A percentile compares a stretch with the other conserved stretches of the same genome.
Conservation (phyloP, 2,113 vertebrate species). For the Myiagra hebetior region DNA sequence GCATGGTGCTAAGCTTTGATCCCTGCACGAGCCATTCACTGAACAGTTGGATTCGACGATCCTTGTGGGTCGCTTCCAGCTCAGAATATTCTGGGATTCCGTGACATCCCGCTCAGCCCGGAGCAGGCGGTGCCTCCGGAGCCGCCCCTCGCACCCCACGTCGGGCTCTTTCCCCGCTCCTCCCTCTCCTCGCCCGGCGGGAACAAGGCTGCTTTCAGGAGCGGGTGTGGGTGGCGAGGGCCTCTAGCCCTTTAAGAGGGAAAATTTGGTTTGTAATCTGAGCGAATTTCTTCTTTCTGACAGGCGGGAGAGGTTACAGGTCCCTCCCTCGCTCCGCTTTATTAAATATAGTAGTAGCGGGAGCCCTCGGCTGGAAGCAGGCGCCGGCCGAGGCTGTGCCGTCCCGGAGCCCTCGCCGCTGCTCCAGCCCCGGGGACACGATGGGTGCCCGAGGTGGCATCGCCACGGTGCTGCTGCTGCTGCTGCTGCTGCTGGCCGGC, state of each 20-base stretch:
- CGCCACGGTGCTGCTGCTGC: neutral
- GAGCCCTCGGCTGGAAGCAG: neutral
- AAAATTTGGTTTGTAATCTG: conserved; percentile 40
- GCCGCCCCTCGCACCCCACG: neutral
- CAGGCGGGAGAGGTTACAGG: conserved; percentile 46
- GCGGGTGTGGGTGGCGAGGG: neutral
- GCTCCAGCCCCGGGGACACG: neutral
- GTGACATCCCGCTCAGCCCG: neutral
- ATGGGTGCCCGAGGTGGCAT: conserved; percentile 3
- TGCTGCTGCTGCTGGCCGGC: neutral
- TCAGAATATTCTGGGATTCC: neutral
- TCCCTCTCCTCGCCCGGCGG: neutral
- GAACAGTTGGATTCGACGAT: neutral
- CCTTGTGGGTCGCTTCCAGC: neutral
- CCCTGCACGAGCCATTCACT: neutral
- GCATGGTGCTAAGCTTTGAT: neutral
- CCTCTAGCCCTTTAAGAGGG: conserved; percentile 62
- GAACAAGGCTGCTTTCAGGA: conserved; percentile 42
- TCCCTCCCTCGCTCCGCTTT: conserved; percentile 63
- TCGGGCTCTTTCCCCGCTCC: neutral
- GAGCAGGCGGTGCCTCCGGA: neutral
- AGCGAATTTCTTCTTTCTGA: conserved; percentile 49
- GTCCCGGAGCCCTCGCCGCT: neutral
- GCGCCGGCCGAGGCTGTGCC: neutral
- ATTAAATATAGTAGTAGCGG: conserved; percentile 68